These are phyloP conservation scores for Sabatieria punctata DNA, from an alignment of 2,888 invertebrate genomes.

Conservation along the genomic window DNA sequence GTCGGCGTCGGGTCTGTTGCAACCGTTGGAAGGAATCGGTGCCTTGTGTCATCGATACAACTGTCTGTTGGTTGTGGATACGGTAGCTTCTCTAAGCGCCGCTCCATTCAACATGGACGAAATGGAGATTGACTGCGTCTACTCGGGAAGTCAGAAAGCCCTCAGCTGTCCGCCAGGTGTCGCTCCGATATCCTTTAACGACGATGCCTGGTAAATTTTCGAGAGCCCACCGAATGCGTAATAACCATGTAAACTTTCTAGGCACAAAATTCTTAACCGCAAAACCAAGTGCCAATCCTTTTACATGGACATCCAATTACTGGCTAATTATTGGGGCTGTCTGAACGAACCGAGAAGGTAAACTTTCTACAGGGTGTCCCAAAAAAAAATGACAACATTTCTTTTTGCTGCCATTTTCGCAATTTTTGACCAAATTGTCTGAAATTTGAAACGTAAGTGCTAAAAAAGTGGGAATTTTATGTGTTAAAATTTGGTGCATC, in stretches of 20 bases:
- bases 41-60: constrained; percentile 56
- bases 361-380: too few species aligned
- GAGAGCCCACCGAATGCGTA: too few species aligned
- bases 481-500: too few species aligned
- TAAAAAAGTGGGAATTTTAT: too few species aligned
- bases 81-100: constrained; percentile 56
- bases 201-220: constrained; percentile 50
- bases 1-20: constrained; percentile 65
- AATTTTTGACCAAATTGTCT: too few species aligned
- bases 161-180: constrained; percentile 56
- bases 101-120: constrained; percentile 52
- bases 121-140: constrained; percentile 56
- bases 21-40: constrained; percentile 59
- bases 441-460: too few species aligned
- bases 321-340: constrained; percentile 63
- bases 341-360: constrained; percentile 44
- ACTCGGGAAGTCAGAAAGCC: constrained; percentile 61
- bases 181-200: constrained; percentile 55
- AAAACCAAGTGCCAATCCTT: constrained; percentile 45
- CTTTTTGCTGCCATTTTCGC: too few species aligned
- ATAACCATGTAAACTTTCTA: too few species aligned
- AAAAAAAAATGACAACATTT: too few species aligned
- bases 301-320: constrained; percentile 52
- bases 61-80: constrained; percentile 54
- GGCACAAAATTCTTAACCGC: constrained; percentile 43